A percentile compares a stretch with the other conserved stretches of the same genome.
These are phyloP conservation scores for Pundamilia nyererei DNA, from an alignment of 2,113 vertebrate species.

Conservation along the genomic window DNA sequence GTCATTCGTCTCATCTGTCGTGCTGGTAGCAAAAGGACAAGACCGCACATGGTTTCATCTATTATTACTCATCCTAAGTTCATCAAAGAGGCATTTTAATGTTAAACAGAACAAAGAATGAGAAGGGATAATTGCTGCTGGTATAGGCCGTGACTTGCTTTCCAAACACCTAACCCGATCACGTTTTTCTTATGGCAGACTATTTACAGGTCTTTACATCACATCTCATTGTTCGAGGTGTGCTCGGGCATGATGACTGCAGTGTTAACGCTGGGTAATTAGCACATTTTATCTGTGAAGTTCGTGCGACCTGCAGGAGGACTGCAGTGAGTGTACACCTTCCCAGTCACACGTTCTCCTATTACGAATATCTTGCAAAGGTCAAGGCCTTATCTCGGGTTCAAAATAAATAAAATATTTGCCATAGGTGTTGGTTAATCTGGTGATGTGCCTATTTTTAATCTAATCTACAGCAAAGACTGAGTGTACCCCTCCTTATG, in stretches of 20 bases:
- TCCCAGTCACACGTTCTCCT: background rate
- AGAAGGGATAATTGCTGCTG: constrained; percentile 12
- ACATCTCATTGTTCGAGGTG: background rate
- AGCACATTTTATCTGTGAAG: background rate
- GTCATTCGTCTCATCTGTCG: background rate
- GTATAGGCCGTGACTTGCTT: constrained; percentile 29
- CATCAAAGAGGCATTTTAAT: constrained; percentile 20
- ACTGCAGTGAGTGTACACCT: background rate
- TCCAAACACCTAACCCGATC: background rate
- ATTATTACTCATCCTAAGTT: constrained; percentile 35
- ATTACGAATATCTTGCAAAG: background rate
- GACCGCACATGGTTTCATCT: constrained; percentile 26
- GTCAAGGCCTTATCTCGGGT: constrained; percentile 11
- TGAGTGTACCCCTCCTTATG: background rate
- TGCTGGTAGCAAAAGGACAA: constrained; percentile 16
- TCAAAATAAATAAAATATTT: constrained; percentile 36
- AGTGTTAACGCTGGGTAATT: background rate
- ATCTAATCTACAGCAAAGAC: constrained; percentile 48
- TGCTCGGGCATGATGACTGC: background rate
- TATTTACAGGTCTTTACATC: background rate
- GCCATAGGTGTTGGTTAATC: constrained; percentile 8
- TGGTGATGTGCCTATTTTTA: constrained; percentile 21
- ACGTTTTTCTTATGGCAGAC: background rate
- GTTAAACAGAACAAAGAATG: background rate
- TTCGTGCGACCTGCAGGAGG: background rate